These are phyloP conservation scores for Crambe crambe DNA, from an alignment of 37 sponge, comb jelly and placozoan species.

Conservation along the genomic window DNA sequence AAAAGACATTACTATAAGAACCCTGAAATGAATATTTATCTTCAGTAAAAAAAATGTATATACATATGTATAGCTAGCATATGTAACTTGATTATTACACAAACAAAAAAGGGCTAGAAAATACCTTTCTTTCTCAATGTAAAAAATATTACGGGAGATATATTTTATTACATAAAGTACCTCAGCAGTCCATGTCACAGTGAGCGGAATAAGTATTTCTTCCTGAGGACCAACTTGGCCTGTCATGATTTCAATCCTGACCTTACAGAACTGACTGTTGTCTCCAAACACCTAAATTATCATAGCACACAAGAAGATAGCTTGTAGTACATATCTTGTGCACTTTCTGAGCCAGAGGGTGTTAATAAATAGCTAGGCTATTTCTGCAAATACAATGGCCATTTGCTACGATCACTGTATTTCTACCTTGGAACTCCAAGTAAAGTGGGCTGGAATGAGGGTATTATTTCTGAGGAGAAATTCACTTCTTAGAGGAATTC, in stretches of 20 bases:
- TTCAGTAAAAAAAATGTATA: too few species aligned
- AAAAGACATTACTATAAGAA: conserved; percentile 8
- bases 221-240: conserved; percentile 56
- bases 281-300: conserved; percentile 30
- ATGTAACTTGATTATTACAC: too few species aligned
- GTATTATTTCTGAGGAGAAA: conserved; percentile 50
- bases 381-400: too few species aligned
- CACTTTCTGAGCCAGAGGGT: too few species aligned
- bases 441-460: conserved; percentile 59
- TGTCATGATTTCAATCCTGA: conserved; percentile 24
- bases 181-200: conserved; percentile 40
- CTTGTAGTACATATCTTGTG: neutral
- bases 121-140: too few species aligned
- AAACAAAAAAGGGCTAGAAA: too few species aligned
- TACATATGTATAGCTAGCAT: too few species aligned
- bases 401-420: too few species aligned
- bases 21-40: too few species aligned
- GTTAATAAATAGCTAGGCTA: too few species aligned
- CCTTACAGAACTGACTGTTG: conserved; percentile 7
- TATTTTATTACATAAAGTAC: neutral
- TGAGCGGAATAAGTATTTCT: conserved; percentile 15
- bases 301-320: neutral
- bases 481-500: conserved; percentile 5
- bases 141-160: too few species aligned
- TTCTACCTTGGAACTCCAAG: conserved; percentile 67